Evolutionary conservation across 2,797 vertebrate species (phyloP).

Genomic region (Tolypeutes matacus): DNA sequence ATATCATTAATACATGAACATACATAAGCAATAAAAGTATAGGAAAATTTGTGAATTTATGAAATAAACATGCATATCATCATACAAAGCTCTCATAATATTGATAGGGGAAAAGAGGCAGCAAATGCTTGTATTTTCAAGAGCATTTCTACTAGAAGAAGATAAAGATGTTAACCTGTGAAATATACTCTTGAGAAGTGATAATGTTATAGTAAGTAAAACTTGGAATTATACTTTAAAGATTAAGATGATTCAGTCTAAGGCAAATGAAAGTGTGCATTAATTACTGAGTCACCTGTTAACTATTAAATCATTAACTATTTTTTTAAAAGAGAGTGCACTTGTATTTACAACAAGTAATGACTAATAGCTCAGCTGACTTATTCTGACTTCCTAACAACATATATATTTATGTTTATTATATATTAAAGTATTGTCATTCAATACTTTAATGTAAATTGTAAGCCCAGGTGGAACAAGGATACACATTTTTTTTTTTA

Average conservation of each 20-base stretch:
- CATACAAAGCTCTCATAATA: no score
- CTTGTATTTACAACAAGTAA: neutral
- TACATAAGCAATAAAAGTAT: no score
- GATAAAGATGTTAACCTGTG: neutral
- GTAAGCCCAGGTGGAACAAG: neutral
- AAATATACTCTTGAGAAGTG: slow-evolving; percentile 55
- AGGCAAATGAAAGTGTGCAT: slow-evolving; percentile 61
- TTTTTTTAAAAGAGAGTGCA: neutral
- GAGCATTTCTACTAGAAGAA: neutral
- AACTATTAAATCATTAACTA: neutral
- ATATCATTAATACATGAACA: no score
- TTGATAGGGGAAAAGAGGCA: neutral
- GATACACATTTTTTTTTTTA: neutral
- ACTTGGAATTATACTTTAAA: slow-evolving; percentile 48
- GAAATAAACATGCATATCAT: no score
- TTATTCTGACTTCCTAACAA: neutral
- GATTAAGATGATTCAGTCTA: slow-evolving; percentile 32
- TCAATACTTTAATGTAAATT: neutral
- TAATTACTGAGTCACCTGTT: slow-evolving; percentile 12
- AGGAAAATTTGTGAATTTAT: no score
- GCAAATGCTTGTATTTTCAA: slow-evolving; percentile 49
- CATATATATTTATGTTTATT: neutral
- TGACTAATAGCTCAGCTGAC: neutral
- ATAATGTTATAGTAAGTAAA: neutral
- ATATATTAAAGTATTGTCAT: no score